Percentiles rank a stretch among this genome's conserved stretches.
phyloP scores from a whole-genome alignment of 1,140 invertebrate species.

The Macrotrachela quadricornifera region DNA sequence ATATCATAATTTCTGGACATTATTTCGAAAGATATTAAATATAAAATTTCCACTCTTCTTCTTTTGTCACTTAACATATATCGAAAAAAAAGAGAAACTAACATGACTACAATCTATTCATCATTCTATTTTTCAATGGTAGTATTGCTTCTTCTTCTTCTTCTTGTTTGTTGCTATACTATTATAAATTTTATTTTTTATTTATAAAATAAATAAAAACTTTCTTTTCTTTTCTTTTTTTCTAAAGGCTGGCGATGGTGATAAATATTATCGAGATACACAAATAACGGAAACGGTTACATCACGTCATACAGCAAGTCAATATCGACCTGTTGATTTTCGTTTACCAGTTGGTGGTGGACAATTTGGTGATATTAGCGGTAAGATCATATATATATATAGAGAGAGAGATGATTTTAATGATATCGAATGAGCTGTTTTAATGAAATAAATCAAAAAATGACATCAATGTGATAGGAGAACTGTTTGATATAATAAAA shows the following conservation, averaged over 20 bases:
- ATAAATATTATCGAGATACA: constrained; percentile 14
- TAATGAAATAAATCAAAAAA: no score
- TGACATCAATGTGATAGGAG: no score
- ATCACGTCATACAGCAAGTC: neutral
- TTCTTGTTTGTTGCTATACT: neutral
- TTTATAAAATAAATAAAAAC: neutral
- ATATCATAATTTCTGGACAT: no score
- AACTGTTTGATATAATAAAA: no score
- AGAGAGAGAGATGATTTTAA: no score
- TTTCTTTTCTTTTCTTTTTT: constrained; percentile 11
- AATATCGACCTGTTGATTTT: constrained; percentile 36
- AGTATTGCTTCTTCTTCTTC: neutral
- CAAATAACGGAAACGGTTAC: constrained; percentile 10
- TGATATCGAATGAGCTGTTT: no score
- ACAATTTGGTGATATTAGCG: constrained; percentile 50
- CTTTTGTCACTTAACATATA: no score
- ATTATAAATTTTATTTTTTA: neutral
- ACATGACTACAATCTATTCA: neutral
- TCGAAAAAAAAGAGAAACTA: neutral
- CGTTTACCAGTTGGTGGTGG: constrained; percentile 29
- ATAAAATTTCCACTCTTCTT: no score
- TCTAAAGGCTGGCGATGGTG: constrained; percentile 25
- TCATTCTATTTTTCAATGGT: neutral
- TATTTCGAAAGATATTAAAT: no score
- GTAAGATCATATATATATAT: constrained; percentile 34